Conservation (phyloP, 2,888 invertebrate species). For the Eudemis profundana region DNA sequence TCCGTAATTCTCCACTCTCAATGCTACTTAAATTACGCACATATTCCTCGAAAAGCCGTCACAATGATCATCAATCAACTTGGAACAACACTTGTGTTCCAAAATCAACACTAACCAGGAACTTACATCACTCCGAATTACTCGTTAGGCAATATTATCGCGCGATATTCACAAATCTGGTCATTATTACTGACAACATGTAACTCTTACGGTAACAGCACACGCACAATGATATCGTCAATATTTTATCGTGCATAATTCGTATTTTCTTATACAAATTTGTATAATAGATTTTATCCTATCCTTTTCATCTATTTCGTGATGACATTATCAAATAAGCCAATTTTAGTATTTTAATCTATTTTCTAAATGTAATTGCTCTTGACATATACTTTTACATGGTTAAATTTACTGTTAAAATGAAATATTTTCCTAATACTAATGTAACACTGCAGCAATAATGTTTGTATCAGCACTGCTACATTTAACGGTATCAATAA, state of each 20-base stretch:
- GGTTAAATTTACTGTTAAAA: not conserved
- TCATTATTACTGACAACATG: not conserved
- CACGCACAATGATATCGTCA: not conserved
- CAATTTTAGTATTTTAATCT: not conserved
- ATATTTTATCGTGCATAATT: not conserved
- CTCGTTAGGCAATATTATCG: slow-evolving; percentile 36
- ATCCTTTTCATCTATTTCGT: too few relatives aligned
- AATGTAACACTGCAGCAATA: too few relatives aligned
- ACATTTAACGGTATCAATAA: too few relatives aligned
- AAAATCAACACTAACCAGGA: slow-evolving; percentile 38
- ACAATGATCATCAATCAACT: slow-evolving; percentile 39
- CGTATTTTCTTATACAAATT: too few relatives aligned
- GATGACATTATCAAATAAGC: too few relatives aligned
- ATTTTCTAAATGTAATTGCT: not conserved
- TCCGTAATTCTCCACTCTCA: slow-evolving; percentile 8
- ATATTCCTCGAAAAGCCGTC: slow-evolving; percentile 20
- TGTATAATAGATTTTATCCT: too few relatives aligned
- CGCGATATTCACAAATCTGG: slow-evolving; percentile 26
- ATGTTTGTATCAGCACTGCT: too few relatives aligned
- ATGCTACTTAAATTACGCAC: slow-evolving; percentile 8
- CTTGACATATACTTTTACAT: not conserved
- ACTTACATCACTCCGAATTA: slow-evolving; percentile 35
- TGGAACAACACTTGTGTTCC: slow-evolving; percentile 29
- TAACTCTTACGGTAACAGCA: not conserved
- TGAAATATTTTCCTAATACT: not conserved